These are phyloP conservation scores for Crypturellus undulatus DNA, from an alignment of 2,113 vertebrate genomes.

Conservation along the genomic window DNA sequence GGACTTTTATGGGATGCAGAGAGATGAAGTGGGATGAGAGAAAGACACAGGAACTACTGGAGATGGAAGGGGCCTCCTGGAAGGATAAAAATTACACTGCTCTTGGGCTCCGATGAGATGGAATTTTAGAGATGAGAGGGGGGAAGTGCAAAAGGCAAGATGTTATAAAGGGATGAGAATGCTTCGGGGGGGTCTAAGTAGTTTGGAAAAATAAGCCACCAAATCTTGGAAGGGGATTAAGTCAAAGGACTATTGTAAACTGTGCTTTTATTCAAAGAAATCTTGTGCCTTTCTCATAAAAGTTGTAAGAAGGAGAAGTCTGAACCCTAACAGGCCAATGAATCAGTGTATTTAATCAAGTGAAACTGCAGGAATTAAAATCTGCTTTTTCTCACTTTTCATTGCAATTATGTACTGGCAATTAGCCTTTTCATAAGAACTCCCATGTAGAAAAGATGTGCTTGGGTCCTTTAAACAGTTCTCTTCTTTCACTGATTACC, in stretches of 20 bases:
- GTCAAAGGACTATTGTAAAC: not conserved
- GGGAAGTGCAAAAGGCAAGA: not conserved
- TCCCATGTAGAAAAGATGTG: not conserved
- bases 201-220: not conserved
- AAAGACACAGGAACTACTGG: not conserved
- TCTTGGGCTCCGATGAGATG: not conserved
- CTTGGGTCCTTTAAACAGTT: not conserved
- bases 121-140: not conserved
- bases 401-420: not conserved
- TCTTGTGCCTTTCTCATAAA: not conserved
- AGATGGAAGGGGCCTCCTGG: not conserved
- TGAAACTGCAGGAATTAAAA: constrained; percentile 9
- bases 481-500: not conserved
- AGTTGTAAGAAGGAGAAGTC: not conserved
- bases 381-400: not conserved
- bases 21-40: not conserved
- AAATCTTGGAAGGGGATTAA: not conserved
- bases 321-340: constrained; percentile 11
- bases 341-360: constrained; percentile 10
- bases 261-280: not conserved
- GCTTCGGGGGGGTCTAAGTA: not conserved
- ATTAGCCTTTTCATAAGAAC: not conserved
- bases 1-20: not conserved
- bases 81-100: not conserved
- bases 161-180: constrained; percentile 1